These are phyloP conservation scores for Hoplostethus atlanticus DNA, from an alignment of 2,797 vertebrate species.

Conservation along the genomic window DNA sequence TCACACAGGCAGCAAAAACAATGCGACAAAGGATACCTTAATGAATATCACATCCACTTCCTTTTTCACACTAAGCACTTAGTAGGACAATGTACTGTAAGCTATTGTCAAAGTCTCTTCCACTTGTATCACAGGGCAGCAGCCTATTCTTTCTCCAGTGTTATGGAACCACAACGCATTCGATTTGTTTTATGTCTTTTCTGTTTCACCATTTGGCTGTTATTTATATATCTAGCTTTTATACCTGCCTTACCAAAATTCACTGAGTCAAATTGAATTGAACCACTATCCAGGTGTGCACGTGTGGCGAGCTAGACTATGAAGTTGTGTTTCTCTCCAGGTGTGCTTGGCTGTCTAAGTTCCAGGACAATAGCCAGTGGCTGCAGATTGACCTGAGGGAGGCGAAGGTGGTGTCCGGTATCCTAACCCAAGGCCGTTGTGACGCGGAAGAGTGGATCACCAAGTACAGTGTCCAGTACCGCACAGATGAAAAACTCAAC, in stretches of 20 bases:
- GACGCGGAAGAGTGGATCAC: slow-evolving; percentile 98
- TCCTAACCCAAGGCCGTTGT: slow-evolving; percentile 96
- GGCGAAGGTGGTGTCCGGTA: slow-evolving; percentile 93
- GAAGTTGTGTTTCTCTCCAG: slow-evolving; percentile 72
- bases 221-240: background rate
- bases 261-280: background rate
- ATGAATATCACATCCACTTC: background rate
- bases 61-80: background rate
- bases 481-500: slow-evolving; percentile 90
- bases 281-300: background rate
- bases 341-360: slow-evolving; percentile 97
- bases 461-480: slow-evolving; percentile 96
- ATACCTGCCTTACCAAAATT: background rate
- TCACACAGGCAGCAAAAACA: background rate
- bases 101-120: too few relatives aligned
- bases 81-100: background rate
- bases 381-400: slow-evolving; percentile 95
- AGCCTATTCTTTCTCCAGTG: too few relatives aligned
- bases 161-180: too few relatives aligned
- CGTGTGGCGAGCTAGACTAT: background rate
- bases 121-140: background rate
- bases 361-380: slow-evolving; percentile 97
- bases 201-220: background rate
- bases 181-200: too few relatives aligned
- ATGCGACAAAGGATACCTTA: background rate